Base-by-base conservation (phyloP, 2,888 invertebrate species). In the Pediacus dermestoides region DNA sequence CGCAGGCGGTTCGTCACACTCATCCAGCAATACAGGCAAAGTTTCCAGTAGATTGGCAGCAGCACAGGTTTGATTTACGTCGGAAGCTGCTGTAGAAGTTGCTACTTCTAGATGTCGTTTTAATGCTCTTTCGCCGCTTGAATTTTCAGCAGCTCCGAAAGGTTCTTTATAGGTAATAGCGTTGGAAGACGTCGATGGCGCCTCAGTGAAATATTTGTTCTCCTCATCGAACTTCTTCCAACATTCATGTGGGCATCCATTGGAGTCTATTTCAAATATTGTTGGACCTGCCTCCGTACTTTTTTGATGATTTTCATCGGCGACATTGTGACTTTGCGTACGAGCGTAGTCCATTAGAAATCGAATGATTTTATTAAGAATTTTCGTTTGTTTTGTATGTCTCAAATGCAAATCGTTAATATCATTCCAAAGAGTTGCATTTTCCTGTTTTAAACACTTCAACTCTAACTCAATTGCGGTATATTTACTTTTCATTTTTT, bases 351-450 rank as follows among this genome's bases (percentile, higher is more conserved):
- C 43, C 7, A 58, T 53, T 10, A 60, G 31, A 37, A 58, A 58
- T 25, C 56, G 58, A 25, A 60, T 58, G 15, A 60, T 44, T 46
- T 55, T 57, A 35, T 60, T 56, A n/a, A 60, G 52, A 16, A 58
- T 52, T 37, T 58, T 57, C 3, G 52, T 47, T 37, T 53, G 58
- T 42, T 56, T 58, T 3, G 47, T 39, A 39, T 55, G 52, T 40
- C 57, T 60, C 13, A 54, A 13, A 33, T 54, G 47, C 23, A 60
- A 44, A 16, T 44, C 47, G 23, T 50, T 52, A 14, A 60, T 40
- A 46, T 60, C 58, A 23, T 39, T 47, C 55, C 57, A 57, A 3
- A 60, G 31, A 4, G 57, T 47, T n/a, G 46, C 43, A 40, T 58
- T 60, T 39, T 60, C 58, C 23, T 52, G 50, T 37, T 53, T 50